Evolutionary conservation across 1,140 invertebrate species (phyloP), one percentile per base, ranked within the genome.

Genomic region (Aphelenchoides fujianensis): DNA sequence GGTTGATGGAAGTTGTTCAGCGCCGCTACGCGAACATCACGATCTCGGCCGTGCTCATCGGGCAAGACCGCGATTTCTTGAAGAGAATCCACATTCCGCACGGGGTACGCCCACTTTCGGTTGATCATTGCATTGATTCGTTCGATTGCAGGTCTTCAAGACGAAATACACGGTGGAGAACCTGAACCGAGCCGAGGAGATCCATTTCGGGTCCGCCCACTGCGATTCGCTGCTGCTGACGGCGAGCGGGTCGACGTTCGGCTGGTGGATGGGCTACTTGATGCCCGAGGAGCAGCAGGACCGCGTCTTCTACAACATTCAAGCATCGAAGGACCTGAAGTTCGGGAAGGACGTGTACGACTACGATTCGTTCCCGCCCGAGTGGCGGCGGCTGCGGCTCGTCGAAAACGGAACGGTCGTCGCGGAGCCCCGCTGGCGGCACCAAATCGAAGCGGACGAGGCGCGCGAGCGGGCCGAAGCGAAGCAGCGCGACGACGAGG

Each of bases 191-290:
- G 76, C 30, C 19, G 72, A 67, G 16, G 74, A 75, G 19, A 69
- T 75, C 36, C 52, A 35, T 31, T 73, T 77, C 32, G 74, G 61
- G 7, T 41, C 52, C 12, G 27, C 35, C 5, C 16, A 48, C 52
- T 75, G 74, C 37, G 48, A 74, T 36, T 54, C 73, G 0, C n/a
- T 74, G 7, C 28, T 74, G 16, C 23, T 78, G 30, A 74, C 73
- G 0, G 62, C 73, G 19, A 23, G 19, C 31, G 63, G 23, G 31
- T 74, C 73, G 27, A 77, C 73, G 7, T 74, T 80, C 52, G 71
- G 31, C 16, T 74, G 59, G 53, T 79, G 74, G 74, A 75, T 75
- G 69, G 74, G 41, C 12, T 75, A 74, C 57, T 59, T 74, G 57
- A 74, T 74, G 73, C 5, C 31, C 3, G 35, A 66, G 3, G 32